Evolutionary conservation across 2,113 vertebrate genomes (phyloP).

Genomic region (Salvelinus sp.): DNA sequence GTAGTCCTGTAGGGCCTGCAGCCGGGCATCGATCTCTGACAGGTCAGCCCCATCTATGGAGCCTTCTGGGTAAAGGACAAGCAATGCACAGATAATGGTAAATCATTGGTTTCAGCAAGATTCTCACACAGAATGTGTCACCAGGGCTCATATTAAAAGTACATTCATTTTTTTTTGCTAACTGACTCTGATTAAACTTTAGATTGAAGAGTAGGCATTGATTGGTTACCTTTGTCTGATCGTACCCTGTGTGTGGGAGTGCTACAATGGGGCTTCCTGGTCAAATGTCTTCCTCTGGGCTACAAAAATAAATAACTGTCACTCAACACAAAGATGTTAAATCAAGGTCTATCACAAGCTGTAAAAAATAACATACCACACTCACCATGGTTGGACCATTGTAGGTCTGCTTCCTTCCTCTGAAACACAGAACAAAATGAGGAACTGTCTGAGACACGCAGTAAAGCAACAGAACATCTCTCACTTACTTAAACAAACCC

Average conservation of each 20-base stretch:
- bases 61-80: slow-evolving; percentile 71
- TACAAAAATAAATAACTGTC: slow-evolving; percentile 30
- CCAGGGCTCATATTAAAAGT: background rate
- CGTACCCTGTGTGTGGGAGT: slow-evolving; percentile 69
- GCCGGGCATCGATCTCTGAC: slow-evolving; percentile 87
- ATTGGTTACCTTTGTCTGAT: slow-evolving; percentile 52
- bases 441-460: background rate
- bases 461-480: background rate
- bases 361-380: slow-evolving; percentile 5
- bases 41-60: slow-evolving; percentile 78
- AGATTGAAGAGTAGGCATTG: background rate
- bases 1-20: slow-evolving; percentile 91
- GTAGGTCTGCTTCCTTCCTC: slow-evolving; percentile 64
- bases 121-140: background rate
- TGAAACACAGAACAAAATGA: slow-evolving; percentile 39
- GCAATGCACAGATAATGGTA: too few species aligned
- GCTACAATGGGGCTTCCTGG: slow-evolving; percentile 71
- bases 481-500: background rate
- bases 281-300: slow-evolving; percentile 62
- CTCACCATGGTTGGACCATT: slow-evolving; percentile 70
- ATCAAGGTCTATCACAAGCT: background rate
- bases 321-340: background rate
- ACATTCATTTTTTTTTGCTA: too few species aligned
- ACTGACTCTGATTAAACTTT: background rate
- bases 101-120: too few species aligned